Conservation (phyloP, 2,888 invertebrate species). For the Aquatica leii region DNA sequence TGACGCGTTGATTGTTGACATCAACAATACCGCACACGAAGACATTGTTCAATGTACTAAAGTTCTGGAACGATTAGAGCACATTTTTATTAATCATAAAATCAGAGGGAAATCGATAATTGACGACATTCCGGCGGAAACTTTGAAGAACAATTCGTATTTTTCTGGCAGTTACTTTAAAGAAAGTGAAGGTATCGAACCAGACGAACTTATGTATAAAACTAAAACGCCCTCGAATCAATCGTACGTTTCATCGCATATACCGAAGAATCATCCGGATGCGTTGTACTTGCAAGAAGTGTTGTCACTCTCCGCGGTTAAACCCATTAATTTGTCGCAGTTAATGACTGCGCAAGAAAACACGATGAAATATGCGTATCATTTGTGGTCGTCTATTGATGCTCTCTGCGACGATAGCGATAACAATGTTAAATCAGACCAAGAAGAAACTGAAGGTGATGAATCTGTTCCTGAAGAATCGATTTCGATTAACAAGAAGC, state of each 20-base stretch:
- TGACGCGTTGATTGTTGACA: conserved; percentile 41
- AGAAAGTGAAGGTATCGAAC: background rate
- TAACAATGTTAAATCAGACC: conserved; percentile 4
- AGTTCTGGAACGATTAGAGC: conserved; percentile 46
- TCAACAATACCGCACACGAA: conserved; percentile 42
- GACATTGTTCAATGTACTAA: conserved; percentile 41
- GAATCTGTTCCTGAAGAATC: background rate
- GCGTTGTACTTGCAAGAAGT: conserved; percentile 21
- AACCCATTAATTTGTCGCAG: conserved; percentile 10
- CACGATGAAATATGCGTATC: conserved; percentile 50
- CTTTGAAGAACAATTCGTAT: background rate
- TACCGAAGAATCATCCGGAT: conserved; percentile 10
- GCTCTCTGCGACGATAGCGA: conserved; percentile 47
- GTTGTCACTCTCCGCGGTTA: conserved; percentile 3
- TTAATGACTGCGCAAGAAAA: conserved; percentile 31
- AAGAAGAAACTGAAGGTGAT: background rate
- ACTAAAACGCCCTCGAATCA: background rate
- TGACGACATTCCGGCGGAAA: conserved; percentile 15
- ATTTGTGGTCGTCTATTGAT: conserved; percentile 48
- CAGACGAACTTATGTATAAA: background rate
- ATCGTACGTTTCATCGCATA: background rate
- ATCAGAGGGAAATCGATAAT: conserved; percentile 50
- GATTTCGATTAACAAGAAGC: background rate
- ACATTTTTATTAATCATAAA: conserved; percentile 48
- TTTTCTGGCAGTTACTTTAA: background rate